Conservation (phyloP, 2,888 invertebrate genomes). For the Pyralis farinalis region DNA sequence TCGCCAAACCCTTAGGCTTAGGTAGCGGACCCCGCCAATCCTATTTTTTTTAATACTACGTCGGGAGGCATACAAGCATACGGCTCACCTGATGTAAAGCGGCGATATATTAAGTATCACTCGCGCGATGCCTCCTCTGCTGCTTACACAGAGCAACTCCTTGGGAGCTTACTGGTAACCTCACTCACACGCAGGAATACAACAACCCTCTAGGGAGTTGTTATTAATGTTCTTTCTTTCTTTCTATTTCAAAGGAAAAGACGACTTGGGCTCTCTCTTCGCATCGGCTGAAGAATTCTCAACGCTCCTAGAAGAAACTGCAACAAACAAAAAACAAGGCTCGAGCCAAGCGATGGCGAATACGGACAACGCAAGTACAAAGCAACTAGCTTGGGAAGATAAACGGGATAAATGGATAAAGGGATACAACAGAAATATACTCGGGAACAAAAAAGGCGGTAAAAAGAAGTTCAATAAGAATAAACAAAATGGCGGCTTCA, state of each 20-base stretch:
- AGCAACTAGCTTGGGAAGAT: constrained; percentile 92
- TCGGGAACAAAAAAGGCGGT: constrained; percentile 51
- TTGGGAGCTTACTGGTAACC: no score
- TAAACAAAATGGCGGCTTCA: constrained; percentile 22
- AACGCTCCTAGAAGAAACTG: constrained; percentile 91
- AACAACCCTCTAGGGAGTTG: no score
- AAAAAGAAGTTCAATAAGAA: constrained; percentile 16
- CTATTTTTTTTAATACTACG: no score
- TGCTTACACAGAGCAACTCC: no score
- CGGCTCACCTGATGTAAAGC: no score
- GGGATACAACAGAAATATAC: constrained; percentile 72
- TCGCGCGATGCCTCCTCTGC: no score
- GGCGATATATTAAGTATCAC: no score
- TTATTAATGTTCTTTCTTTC: no score
- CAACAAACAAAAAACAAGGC: constrained; percentile 81
- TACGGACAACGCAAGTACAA: constrained; percentile 88
- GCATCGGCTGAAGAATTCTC: constrained; percentile 95
- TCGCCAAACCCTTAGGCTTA: no score
- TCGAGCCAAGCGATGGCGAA: constrained; percentile 87
- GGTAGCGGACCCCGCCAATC: no score
- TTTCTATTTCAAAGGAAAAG: constrained; percentile 50
- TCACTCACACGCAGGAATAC: no score
- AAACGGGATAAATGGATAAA: constrained; percentile 84
- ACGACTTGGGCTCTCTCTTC: constrained; percentile 84
- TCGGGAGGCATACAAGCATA: no score